Conservation (phyloP, 2,113 vertebrate species). For the Mesitornis unicolor region DNA sequence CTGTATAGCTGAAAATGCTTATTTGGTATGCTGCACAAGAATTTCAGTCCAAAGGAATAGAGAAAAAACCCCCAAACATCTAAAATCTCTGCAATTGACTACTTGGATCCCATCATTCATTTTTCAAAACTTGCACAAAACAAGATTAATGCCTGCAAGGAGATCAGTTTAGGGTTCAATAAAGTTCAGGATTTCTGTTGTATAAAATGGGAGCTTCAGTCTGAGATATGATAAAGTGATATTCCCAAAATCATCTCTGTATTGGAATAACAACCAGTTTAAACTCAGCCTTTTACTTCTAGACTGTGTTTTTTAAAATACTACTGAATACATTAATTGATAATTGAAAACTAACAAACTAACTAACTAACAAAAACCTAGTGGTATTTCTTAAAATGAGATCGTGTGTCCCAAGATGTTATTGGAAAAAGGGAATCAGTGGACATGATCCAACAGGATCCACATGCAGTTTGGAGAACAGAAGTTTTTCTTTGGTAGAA, state of each 20-base stretch:
- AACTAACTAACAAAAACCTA: not conserved
- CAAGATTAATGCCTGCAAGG: not conserved
- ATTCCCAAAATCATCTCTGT: not conserved
- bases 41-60: not conserved
- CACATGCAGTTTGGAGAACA: rapidly evolving
- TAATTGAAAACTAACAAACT: not conserved
- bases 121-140: not conserved
- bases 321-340: not conserved
- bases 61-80: not conserved
- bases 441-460: not conserved
- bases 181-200: not conserved
- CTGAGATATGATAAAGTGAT: not conserved
- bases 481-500: not conserved
- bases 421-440: not conserved
- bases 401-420: not conserved
- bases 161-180: not conserved
- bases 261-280: not conserved
- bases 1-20: not conserved
- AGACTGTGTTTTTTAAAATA: not conserved
- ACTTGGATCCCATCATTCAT: not conserved
- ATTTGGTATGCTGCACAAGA: not conserved
- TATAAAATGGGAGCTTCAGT: not conserved
- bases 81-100: not conserved
- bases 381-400: not conserved
- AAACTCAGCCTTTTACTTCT: not conserved